Base-by-base conservation (phyloP, 2,888 invertebrate genomes). In the Myopa tessellatipennis region DNA sequence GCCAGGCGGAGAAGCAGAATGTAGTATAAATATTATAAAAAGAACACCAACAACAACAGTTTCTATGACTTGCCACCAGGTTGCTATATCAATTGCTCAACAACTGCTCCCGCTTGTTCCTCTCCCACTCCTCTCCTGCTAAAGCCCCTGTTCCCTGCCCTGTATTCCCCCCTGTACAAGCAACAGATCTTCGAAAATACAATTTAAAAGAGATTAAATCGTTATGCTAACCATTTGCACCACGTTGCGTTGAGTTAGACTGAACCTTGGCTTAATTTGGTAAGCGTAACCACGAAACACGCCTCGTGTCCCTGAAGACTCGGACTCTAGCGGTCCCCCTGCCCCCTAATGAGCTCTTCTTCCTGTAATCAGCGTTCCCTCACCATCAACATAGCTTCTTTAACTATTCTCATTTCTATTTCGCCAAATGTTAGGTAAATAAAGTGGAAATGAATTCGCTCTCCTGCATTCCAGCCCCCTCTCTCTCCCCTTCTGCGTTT, bases 121-220 rank as follows among this genome's bases (percentile, higher is more conserved):
- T 6, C 77, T 52, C 63, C 77, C 81, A 79, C 80, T 80, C 10
- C 55, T 55, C 55, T 12, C 45, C 45, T 26, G 78, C 79, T 80
- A 80, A 83, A 77, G 70, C 78, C 50, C 14, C 10, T 14, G 10
- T 50, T 50, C 10, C 50, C 50, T 50, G 50, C 14, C 50, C 50
- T 14, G 26, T 26, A 26, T 26, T 26, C 26, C 26, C 26, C 26
- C 26, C 26, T 26, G 52, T 52, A 3, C 45, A 10, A 16, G 38
- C 40, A 36, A 55, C 74, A 77, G 80, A 83, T 83, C 80, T 81
- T 81, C 82, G 80, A 83, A 84, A 85, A 69, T 69, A 86, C 87
- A 86, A 86, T 86, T 87, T 87, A 87, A 87, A 86, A 87, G 83
- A 88, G 87, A 87, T 87, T 87, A 87, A 87, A 85, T 83, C 87